Conservation (phyloP, 1,140 invertebrate genomes). For the Trachelipus rathkii region DNA sequence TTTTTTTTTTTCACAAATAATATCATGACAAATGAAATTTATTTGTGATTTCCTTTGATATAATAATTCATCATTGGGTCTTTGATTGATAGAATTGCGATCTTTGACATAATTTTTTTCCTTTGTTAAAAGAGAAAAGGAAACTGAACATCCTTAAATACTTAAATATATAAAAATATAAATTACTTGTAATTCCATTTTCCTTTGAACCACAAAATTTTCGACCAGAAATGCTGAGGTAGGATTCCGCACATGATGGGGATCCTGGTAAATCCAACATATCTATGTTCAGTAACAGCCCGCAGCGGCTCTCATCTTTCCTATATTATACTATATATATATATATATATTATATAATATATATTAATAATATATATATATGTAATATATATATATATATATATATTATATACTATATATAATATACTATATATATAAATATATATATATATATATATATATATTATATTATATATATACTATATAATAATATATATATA, state of each 20-base stretch:
- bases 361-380: not conserved
- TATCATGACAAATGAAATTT: too few species aligned
- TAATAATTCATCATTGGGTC: too few species aligned
- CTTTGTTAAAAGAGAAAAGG: too few species aligned
- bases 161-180: not conserved
- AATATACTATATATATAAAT: not conserved
- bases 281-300: not conserved
- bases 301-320: not conserved
- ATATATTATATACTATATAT: not conserved
- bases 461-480: constrained; percentile 15
- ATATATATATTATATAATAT: constrained; percentile 7
- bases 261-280: not conserved
- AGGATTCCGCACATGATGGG: not conserved
- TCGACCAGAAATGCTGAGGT: not conserved
- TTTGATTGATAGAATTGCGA: too few species aligned
- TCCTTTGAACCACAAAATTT: not conserved
- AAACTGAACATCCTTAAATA: too few species aligned
- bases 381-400: not conserved
- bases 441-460: constrained; percentile 15
- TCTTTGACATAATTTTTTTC: too few species aligned
- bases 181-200: not conserved
- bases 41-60: too few species aligned
- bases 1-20: too few species aligned
- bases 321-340: not conserved
- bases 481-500: constrained; percentile 13